Conservation (phyloP, 2,797 vertebrate genomes). For the Eospalax fontanierii region DNA sequence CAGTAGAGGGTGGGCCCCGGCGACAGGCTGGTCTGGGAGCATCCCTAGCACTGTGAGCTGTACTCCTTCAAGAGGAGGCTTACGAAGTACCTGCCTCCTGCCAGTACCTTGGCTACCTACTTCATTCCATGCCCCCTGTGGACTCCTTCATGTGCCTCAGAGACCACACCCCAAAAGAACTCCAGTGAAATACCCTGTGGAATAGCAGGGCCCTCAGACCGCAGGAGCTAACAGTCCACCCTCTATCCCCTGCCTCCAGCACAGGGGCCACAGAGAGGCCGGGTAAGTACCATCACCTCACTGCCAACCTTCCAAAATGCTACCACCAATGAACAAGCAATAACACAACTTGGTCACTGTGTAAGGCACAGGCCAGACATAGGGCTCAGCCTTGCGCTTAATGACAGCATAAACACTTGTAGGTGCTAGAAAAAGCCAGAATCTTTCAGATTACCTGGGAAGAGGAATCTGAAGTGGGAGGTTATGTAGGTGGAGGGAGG, state of each 20-base stretch:
- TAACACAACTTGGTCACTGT: neutral
- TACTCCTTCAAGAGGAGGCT: neutral
- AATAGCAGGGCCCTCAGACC: neutral
- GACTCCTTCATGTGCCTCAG: neutral
- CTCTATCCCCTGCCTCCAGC: neutral
- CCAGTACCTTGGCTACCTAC: neutral
- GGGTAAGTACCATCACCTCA: neutral
- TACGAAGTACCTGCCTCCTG: neutral
- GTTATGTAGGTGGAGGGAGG: neutral
- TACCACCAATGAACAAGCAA: neutral
- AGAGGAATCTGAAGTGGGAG: neutral
- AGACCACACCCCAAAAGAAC: neutral
- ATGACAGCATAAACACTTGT: neutral
- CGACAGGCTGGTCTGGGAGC: neutral
- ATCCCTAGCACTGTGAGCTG: neutral
- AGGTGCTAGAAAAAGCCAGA: neutral
- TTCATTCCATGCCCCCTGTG: neutral
- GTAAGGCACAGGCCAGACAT: neutral
- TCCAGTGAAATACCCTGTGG: neutral
- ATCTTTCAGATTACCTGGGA: neutral
- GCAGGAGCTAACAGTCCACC: neutral
- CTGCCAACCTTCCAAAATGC: neutral
- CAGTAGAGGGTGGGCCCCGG: neutral
- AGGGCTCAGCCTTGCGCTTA: neutral
- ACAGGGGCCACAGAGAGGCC: neutral